Conservation (phyloP, 2,797 vertebrate genomes). For the Pyrocephalus nanus region DNA sequence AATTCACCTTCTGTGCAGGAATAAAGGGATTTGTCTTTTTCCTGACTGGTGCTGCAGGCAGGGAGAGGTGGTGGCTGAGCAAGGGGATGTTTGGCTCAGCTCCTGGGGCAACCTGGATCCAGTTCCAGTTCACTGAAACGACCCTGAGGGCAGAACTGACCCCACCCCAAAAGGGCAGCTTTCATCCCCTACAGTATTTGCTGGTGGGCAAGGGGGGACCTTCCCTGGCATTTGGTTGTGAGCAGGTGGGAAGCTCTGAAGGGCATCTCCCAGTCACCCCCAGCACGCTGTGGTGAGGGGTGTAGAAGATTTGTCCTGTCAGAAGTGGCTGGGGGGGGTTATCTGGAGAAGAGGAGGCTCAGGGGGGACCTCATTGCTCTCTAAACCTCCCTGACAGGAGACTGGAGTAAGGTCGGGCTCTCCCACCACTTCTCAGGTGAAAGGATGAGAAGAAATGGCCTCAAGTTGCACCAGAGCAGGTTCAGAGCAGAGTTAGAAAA, state of each 20-base stretch:
- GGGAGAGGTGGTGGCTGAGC: background rate
- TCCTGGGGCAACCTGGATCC: fast-evolving
- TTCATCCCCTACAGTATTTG: fast-evolving
- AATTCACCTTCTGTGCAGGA: background rate
- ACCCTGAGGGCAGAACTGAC: background rate
- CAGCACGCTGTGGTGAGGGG: background rate
- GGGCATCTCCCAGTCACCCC: background rate
- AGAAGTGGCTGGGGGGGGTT: background rate
- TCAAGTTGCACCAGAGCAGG: background rate
- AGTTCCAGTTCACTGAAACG: background rate
- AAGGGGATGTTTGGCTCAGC: fast-evolving
- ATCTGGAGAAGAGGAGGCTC: background rate
- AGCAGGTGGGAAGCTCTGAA: background rate
- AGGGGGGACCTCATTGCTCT: background rate
- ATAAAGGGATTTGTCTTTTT: background rate
- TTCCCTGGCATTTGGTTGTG: background rate
- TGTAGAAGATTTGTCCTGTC: background rate
- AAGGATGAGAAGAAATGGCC: background rate
- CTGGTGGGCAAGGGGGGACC: background rate
- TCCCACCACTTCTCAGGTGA: background rate
- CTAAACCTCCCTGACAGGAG: background rate
- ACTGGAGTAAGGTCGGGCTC: background rate
- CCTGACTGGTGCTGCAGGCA: background rate
- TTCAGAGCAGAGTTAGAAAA: background rate
- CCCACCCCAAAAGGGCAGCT: background rate